A percentile compares a stretch with the other conserved stretches of the same genome.
Evolutionary conservation across 2,888 invertebrate species (phyloP).

Genomic region (Nomada ruficornis): DNA sequence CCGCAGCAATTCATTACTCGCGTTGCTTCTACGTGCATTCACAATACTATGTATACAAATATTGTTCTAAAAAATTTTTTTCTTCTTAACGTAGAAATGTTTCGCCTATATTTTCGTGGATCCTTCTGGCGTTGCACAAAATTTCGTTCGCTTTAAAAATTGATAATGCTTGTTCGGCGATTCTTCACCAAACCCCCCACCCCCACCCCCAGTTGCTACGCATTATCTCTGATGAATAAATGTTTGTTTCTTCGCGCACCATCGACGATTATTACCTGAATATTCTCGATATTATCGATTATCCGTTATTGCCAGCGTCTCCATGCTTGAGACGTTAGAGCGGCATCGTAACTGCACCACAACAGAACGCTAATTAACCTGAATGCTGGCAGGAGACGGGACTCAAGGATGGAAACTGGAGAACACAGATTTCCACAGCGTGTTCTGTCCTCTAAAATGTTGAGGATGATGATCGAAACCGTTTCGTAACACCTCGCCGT

Average conservation of each 20-base stretch:
- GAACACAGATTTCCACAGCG: conserved; percentile 24
- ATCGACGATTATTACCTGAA: conserved; percentile 61
- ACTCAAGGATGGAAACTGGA: conserved; percentile 28
- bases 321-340: conserved; percentile 49
- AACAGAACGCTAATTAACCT: conserved; percentile 62
- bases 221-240: conserved; percentile 24
- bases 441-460: conserved; percentile 15
- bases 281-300: conserved; percentile 67
- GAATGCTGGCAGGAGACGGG: conserved; percentile 42
- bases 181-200: background rate
- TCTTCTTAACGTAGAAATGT: no score
- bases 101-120: no score
- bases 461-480: conserved; percentile 2
- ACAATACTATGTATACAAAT: no score
- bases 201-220: no score
- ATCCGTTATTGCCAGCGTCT: conserved; percentile 50
- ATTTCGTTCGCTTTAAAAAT: background rate
- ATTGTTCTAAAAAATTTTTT: no score
- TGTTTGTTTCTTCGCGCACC: conserved; percentile 49
- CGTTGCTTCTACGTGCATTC: no score
- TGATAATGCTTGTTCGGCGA: background rate
- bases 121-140: no score
- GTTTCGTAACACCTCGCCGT: background rate
- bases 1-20: no score
- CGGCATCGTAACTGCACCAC: conserved; percentile 46